A percentile compares a stretch with the other conserved stretches of the same genome.
These are phyloP conservation scores for Anthopleura xanthogrammica DNA, from an alignment of 92 coral and sea anemone genomes.

Conservation along the genomic window DNA sequence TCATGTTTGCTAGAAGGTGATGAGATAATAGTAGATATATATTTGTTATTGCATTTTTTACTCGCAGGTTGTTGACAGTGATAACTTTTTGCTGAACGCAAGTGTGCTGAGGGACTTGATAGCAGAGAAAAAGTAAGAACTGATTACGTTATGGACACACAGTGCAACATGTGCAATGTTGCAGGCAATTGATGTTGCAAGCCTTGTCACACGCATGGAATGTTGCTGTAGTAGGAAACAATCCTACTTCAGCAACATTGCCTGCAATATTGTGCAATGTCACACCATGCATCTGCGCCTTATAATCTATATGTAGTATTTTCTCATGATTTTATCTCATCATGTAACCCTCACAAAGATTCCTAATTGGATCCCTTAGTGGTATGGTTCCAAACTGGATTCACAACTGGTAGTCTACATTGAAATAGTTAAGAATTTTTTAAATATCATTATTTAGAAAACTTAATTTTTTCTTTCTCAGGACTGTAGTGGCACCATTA, in stretches of 20 bases:
- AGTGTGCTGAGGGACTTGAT: conserved; percentile 70
- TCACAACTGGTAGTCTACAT: neutral
- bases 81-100: conserved; percentile 75
- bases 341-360: neutral
- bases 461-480: neutral
- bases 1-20: too few species aligned
- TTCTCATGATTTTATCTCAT: neutral
- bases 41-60: neutral
- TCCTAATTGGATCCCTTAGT: too few species aligned
- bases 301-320: too few species aligned
- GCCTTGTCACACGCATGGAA: too few species aligned
- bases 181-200: too few species aligned
- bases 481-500: conserved; percentile 87
- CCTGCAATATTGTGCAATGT: too few species aligned
- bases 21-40: neutral
- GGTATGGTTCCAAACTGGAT: neutral
- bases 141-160: neutral
- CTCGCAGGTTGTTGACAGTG: conserved; percentile 87
- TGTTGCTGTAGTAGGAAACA: too few species aligned
- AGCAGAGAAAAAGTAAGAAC: conserved; percentile 87
- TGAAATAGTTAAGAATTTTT: neutral
- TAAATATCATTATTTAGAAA: too few species aligned
- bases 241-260: too few species aligned
- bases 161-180: too few species aligned
- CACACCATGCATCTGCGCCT: too few species aligned